Evolutionary conservation across 1,140 invertebrate genomes (phyloP).

Genomic region (Steinernema feltiae): DNA sequence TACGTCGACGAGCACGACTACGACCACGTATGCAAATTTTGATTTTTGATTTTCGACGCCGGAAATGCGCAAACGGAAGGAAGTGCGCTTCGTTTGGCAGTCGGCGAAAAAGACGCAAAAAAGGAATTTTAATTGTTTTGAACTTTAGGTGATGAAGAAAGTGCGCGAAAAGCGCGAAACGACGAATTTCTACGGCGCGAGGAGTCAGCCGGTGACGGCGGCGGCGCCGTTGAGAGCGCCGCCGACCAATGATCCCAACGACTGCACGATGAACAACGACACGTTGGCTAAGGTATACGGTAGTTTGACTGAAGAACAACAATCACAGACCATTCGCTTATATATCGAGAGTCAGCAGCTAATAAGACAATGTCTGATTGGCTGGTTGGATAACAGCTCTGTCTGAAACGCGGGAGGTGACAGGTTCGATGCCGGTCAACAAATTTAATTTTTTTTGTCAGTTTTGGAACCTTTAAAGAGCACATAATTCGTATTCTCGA

Average conservation of each 20-base stretch:
- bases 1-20: conserved; percentile 7
- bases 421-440: not conserved
- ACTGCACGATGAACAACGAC: conserved; percentile 33
- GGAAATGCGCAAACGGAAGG: not conserved
- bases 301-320: too few species aligned
- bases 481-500: too few species aligned
- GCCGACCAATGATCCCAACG: not conserved
- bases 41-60: not conserved
- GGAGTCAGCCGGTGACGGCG: not conserved
- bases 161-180: not conserved
- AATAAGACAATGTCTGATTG: too few species aligned
- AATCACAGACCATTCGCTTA: too few species aligned
- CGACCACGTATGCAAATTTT: conserved; percentile 1
- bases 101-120: not conserved
- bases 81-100: too few species aligned
- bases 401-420: too few species aligned
- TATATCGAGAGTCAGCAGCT: too few species aligned
- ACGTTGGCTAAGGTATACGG: conserved; percentile 37
- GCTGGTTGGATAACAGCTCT: too few species aligned
- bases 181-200: not conserved
- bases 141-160: not conserved
- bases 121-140: not conserved
- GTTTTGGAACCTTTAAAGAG: not conserved
- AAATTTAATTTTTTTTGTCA: not conserved
- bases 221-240: not conserved